Base-by-base conservation (phyloP, 2,113 vertebrate genomes). In the Erinaceus europaeus region DNA sequence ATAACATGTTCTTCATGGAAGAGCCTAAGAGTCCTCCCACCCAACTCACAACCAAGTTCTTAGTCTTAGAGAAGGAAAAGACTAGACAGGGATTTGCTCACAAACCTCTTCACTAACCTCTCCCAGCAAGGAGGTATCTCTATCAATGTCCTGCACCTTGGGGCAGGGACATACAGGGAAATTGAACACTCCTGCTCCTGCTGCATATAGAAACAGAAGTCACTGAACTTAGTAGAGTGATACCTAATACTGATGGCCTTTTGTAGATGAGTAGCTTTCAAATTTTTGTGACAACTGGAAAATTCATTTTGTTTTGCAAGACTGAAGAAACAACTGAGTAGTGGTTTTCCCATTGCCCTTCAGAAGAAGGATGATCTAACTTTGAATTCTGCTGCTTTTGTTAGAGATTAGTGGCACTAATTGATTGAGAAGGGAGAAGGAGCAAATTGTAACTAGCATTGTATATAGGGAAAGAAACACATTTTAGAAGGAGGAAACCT, bases 1-100 rank as follows among this genome's bases (percentile, higher is more conserved):
- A 84, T 57, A 84, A 55, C 65, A 68, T 10, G 7, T 84, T 90
- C 46, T 80, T 91, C 52, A 77, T 46, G 72, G n/a, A 84, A 62
- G 3, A 65, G 21, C 62, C 44, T 76, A 3, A 4, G 79, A 53
- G 20, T 73, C 46, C 53, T 74, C 29, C 46, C 46, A 84, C 32
- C 62, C 61, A 86, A 67, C 44, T 76, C 48, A 48, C 36, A 34
- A 64, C 27, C 48, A 38, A 13, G 29, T 75, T 72, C 83, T 85
- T 62, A 14, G 55, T 52, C 23, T 67, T 67, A 67, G 83, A 86
- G 36, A n/a, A 90, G 80, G 77, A 3, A 20, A 80, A 53, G 0
- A 15, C 50, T 23, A 65, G 46, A 12, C 18, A 29, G 46, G 32
- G 74, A 46, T 46, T 74, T 84, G 64, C 64, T 55, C 81, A 12